Evolutionary conservation across 2,113 vertebrate genomes (phyloP).

Genomic region (Corvus moneduloides): DNA sequence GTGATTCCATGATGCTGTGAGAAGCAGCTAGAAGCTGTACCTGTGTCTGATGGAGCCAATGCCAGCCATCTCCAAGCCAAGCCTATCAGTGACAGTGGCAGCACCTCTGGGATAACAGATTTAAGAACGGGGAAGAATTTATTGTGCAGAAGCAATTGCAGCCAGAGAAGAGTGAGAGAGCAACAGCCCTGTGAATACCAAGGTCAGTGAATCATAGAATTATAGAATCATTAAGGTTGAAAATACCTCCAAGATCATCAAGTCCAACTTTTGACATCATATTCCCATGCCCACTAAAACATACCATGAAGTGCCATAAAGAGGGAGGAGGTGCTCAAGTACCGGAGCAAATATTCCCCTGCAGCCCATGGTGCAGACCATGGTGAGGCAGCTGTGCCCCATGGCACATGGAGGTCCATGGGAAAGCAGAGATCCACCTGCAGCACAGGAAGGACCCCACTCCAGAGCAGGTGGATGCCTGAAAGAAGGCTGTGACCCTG

Average conservation of each 20-base stretch:
- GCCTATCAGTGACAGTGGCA: background rate
- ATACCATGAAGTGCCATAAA: background rate
- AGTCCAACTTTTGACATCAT: background rate
- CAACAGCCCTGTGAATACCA: background rate
- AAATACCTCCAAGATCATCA: background rate
- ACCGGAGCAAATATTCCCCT: background rate
- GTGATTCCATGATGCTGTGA: background rate
- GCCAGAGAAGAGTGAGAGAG: background rate
- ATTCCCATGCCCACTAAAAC: background rate
- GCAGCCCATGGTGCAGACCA: rapidly evolving
- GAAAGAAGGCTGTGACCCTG: background rate
- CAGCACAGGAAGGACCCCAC: background rate
- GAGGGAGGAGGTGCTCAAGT: background rate
- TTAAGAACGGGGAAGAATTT: background rate
- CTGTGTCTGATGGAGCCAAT: rapidly evolving
- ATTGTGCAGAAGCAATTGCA: background rate
- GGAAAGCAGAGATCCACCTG: background rate
- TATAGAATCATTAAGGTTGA: background rate
- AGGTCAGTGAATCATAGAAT: background rate
- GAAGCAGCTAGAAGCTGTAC: background rate
- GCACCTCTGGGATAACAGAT: background rate
- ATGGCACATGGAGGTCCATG: background rate
- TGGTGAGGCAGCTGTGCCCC: background rate
- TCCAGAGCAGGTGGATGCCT: background rate
- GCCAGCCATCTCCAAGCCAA: background rate